phyloP scores from a whole-genome alignment of 2,797 vertebrate genomes.

The Protonibea diacanthus region DNA sequence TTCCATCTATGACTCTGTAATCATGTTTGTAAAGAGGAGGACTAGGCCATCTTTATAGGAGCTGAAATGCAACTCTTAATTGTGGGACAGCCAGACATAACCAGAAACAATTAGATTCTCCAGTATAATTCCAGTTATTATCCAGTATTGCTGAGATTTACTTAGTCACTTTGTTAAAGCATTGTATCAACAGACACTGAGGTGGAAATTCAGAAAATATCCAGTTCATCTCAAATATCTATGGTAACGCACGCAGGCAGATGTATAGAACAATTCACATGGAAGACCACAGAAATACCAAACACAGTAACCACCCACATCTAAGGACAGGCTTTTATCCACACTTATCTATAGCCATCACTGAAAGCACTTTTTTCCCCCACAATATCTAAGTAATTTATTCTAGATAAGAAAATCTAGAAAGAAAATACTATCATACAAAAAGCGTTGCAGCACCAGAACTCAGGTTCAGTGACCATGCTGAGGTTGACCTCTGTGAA shows the following conservation, averaged over 20 bases:
- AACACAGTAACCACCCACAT: not conserved
- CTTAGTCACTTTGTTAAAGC: not conserved
- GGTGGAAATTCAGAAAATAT: not conserved
- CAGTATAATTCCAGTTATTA: not conserved
- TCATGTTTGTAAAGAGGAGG: slow-evolving; percentile 17
- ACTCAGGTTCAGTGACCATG: not conserved
- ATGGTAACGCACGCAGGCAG: not conserved
- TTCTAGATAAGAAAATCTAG: not conserved
- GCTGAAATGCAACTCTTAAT: slow-evolving; percentile 30
- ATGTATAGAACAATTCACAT: not conserved
- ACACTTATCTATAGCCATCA: not conserved
- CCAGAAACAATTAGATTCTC: slow-evolving; percentile 2
- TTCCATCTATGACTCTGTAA: slow-evolving; percentile 18
- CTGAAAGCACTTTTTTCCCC: not conserved
- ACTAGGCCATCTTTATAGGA: not conserved
- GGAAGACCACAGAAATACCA: not conserved
- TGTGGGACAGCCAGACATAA: slow-evolving; percentile 6
- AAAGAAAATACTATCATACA: not conserved
- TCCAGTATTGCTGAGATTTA: not conserved
- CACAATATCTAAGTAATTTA: not conserved
- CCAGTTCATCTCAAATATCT: not conserved
- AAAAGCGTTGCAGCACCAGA: not conserved
- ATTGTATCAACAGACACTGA: not conserved
- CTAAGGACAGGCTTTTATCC: not conserved
- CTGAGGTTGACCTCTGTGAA: not conserved